These are phyloP conservation scores for Balaenoptera acutorostrata DNA, from an alignment of 2,113 vertebrate genomes.

Conservation along the genomic window DNA sequence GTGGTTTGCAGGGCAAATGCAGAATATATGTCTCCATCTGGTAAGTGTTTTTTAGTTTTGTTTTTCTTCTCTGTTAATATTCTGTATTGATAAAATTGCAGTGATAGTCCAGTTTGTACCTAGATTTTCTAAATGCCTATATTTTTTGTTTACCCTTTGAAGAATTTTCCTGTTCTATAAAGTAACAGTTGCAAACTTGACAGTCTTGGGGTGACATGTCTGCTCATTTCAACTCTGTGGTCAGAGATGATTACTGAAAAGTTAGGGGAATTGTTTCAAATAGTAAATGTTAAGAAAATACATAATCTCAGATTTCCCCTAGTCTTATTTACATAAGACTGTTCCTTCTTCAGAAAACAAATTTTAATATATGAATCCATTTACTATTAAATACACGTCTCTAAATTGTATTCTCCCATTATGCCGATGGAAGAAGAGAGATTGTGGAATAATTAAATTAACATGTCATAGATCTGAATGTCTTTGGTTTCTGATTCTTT, in stretches of 20 bases:
- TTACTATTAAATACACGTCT: conserved; percentile 9
- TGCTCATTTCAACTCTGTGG: not conserved
- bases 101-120: conserved; percentile 73
- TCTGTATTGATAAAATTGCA: conserved; percentile 79
- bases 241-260: conserved; percentile 9
- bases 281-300: conserved; percentile 23
- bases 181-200: not conserved
- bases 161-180: not conserved
- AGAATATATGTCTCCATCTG: conserved; percentile 93
- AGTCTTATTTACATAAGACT: not conserved
- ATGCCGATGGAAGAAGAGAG: not conserved
- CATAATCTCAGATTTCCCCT: not conserved
- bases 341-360: conserved; percentile 9
- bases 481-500: conserved; percentile 7
- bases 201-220: not conserved
- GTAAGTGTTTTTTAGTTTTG: conserved; percentile 81
- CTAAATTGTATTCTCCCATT: conserved; percentile 15
- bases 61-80: conserved; percentile 56
- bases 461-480: not conserved
- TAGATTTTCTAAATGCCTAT: not conserved
- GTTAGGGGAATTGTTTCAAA: not conserved
- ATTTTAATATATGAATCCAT: conserved; percentile 33
- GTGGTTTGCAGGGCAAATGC: conserved; percentile 88
- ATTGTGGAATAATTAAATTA: conserved; percentile 23
- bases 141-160: conserved; percentile 9